Evolutionary conservation across 2,797 vertebrate species (phyloP).

Genomic region (Hemitrygon akajei): DNA sequence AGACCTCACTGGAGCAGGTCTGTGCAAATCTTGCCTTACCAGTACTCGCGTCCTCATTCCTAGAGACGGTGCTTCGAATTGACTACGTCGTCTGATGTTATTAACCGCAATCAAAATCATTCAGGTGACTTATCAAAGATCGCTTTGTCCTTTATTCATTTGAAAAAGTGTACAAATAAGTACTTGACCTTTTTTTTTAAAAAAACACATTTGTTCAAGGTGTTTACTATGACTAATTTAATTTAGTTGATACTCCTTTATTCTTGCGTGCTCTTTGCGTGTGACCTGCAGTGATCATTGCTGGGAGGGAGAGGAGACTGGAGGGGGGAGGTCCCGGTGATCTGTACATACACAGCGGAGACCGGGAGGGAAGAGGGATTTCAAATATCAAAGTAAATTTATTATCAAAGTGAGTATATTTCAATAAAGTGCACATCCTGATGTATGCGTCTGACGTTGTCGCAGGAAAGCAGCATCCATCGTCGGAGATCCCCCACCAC

Average conservation of each 20-base stretch:
- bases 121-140: not conserved
- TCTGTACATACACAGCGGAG: not conserved
- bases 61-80: not conserved
- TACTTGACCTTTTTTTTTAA: not conserved
- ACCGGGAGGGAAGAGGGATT: too few relatives aligned
- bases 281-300: not conserved
- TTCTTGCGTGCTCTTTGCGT: not conserved
- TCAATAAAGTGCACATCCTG: too few relatives aligned
- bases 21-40: not conserved
- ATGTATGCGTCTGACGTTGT: too few relatives aligned
- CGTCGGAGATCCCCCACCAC: too few relatives aligned
- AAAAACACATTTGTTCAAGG: not conserved
- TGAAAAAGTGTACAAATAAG: not conserved
- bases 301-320: not conserved
- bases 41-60: not conserved
- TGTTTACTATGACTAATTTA: not conserved
- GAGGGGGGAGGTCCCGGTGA: too few relatives aligned
- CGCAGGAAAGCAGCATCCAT: too few relatives aligned
- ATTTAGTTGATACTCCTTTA: not conserved
- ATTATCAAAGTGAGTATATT: too few relatives aligned
- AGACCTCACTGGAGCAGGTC: not conserved
- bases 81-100: not conserved
- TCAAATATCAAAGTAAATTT: too few relatives aligned
- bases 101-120: not conserved
- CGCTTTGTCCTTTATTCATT: not conserved